Conservation (phyloP, 2,113 vertebrate species). For the Delphinapterus leucas region DNA sequence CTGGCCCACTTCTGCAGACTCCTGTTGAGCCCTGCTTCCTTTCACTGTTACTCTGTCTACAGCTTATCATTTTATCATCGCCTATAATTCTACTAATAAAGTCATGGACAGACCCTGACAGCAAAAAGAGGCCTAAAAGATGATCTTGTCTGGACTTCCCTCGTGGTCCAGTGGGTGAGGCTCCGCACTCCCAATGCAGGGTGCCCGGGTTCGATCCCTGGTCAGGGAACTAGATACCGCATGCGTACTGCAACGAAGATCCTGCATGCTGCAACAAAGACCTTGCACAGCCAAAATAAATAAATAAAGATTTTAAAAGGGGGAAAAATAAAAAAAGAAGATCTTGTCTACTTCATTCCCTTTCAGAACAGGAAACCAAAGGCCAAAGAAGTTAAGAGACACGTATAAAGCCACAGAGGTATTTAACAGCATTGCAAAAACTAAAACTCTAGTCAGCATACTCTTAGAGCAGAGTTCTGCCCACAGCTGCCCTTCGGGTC, state of each 20-base stretch:
- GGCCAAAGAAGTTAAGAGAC: background rate
- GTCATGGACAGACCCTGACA: background rate
- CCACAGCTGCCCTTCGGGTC: background rate
- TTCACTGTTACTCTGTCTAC: background rate
- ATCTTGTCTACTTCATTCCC: background rate
- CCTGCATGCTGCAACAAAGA: too few species aligned
- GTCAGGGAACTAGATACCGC: too few species aligned
- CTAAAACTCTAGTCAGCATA: background rate
- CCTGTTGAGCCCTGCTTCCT: background rate
- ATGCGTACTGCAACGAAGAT: too few species aligned
- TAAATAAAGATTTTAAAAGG: too few species aligned
- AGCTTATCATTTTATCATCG: background rate
- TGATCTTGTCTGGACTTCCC: background rate
- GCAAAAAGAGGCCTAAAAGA: background rate
- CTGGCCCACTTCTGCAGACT: background rate
- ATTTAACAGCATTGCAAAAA: background rate
- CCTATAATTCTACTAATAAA: background rate
- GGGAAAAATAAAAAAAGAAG: too few species aligned
- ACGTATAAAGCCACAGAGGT: background rate
- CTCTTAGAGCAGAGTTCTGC: background rate
- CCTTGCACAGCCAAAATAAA: too few species aligned
- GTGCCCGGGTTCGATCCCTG: too few species aligned
- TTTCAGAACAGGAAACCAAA: background rate
- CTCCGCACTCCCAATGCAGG: too few species aligned
- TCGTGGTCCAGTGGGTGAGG: too few species aligned